phyloP scores from a whole-genome alignment of 2,888 invertebrate genomes.

The Cremastinae sp. region DNA sequence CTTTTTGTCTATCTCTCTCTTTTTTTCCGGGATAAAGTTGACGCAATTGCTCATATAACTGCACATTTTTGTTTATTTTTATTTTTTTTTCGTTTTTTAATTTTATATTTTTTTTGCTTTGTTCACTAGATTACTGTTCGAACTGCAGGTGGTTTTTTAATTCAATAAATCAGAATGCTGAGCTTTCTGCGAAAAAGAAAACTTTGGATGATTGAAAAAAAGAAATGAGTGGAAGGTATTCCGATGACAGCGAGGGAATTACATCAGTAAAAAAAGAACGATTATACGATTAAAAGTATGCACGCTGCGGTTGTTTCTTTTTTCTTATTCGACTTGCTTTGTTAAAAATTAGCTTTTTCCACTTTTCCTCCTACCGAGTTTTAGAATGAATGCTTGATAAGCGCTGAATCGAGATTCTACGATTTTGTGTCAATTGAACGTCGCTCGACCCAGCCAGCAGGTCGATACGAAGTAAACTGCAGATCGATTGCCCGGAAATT shows the following conservation, averaged over 20 bases:
- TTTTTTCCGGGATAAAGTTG: constrained; percentile 62
- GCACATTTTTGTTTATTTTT: constrained; percentile 33
- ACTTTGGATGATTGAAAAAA: constrained; percentile 17
- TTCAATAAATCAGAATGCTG: constrained; percentile 22
- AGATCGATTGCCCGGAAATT: constrained; percentile 8
- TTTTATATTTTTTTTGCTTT: constrained; percentile 57
- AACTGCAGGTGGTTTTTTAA: constrained; percentile 50
- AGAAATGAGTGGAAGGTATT: not conserved
- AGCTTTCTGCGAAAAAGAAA: constrained; percentile 6
- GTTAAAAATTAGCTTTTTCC: constrained; percentile 1
- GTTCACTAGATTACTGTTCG: constrained; percentile 69
- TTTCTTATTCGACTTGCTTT: constrained; percentile 9
- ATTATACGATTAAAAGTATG: constrained; percentile 27
- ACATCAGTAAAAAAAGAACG: constrained; percentile 1
- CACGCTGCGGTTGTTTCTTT: constrained; percentile 1
- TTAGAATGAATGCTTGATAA: not conserved
- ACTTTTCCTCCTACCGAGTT: too few relatives aligned
- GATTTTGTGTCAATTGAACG: not conserved
- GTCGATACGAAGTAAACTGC: constrained; percentile 24
- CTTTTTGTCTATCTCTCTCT: constrained; percentile 59
- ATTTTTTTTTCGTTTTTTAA: constrained; percentile 2
- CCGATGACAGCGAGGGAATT: not conserved
- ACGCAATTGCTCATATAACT: constrained; percentile 55
- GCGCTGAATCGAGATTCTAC: constrained; percentile 19
- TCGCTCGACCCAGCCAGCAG: constrained; percentile 56